These are phyloP conservation scores for Atta cephalotes DNA, from an alignment of 1,140 invertebrate species.

Conservation along the genomic window DNA sequence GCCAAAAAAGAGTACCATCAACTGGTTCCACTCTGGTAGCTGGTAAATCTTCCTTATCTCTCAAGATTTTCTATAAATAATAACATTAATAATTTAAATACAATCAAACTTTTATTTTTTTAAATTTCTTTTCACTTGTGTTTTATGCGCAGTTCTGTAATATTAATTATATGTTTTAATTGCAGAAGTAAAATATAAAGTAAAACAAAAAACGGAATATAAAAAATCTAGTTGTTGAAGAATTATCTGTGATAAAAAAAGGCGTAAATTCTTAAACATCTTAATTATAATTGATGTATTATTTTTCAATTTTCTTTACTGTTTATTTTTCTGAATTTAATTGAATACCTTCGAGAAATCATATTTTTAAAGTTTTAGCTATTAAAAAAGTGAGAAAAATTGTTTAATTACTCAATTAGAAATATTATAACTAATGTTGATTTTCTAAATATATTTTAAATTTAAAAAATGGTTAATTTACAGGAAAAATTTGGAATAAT, in stretches of 20 bases:
- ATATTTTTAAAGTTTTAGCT: neutral
- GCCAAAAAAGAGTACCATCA: conserved; percentile 91
- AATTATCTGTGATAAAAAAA: neutral
- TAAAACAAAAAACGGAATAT: neutral
- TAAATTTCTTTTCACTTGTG: neutral
- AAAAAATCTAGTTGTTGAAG: neutral
- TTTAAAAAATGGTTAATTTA: conserved; percentile 17
- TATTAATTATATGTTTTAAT: neutral
- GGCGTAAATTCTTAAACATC: neutral
- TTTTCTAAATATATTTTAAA: neutral
- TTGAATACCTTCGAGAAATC: neutral
- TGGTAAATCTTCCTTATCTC: conserved; percentile 91
- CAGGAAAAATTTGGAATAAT: conserved; percentile 67
- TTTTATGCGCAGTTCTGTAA: neutral
- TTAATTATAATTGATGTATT: neutral
- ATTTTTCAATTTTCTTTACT: neutral
- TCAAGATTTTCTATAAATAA: conserved; percentile 90
- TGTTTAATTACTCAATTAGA: neutral
- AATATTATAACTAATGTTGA: neutral
- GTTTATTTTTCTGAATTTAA: neutral
- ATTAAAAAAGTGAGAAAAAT: neutral
- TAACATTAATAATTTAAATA: conserved; percentile 27
- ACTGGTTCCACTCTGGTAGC: conserved; percentile 90
- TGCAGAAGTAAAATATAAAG: neutral
- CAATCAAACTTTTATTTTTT: neutral